A percentile compares a stretch with the other conserved stretches of the same genome.
Evolutionary conservation across 35 echinoderm and acorn worm species (phyloP).

Genomic region (Holothuria glaberrima): DNA sequence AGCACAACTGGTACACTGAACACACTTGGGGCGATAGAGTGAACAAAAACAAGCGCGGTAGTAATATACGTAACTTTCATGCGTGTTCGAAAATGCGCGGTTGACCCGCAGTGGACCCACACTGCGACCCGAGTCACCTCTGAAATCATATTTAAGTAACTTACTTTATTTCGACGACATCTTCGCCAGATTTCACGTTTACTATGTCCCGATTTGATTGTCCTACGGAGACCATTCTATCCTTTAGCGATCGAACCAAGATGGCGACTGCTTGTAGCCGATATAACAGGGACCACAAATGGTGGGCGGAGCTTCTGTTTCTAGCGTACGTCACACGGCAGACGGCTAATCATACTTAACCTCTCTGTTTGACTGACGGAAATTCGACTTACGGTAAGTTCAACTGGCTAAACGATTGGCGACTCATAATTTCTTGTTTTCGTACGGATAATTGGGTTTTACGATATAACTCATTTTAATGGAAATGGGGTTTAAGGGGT

Average conservation of each 20-base stretch:
- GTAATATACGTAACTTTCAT: conserved; percentile 1
- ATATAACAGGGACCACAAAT: not conserved
- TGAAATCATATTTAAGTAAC: not conserved
- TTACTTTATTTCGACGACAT: not conserved
- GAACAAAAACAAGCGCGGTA: conserved; percentile 32
- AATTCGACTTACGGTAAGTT: conserved; percentile 16
- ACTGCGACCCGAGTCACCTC: not conserved
- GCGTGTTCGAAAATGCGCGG: conserved; percentile 51
- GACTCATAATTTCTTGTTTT: too few species aligned
- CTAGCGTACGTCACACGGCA: not conserved
- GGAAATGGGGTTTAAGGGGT: too few species aligned
- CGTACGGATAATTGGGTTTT: too few species aligned
- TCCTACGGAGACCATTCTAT: not conserved
- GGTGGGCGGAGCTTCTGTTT: conserved; percentile 6
- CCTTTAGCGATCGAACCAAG: conserved; percentile 34
- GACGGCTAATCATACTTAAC: not conserved
- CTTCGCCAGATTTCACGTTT: not conserved
- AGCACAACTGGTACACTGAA: not conserved
- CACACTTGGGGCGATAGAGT: not conserved
- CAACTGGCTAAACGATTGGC: not conserved
- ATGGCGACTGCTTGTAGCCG: conserved; percentile 15
- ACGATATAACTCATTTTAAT: too few species aligned
- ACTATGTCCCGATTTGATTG: not conserved
- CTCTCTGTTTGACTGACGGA: not conserved
- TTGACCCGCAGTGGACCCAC: conserved; percentile 42